phyloP scores from a whole-genome alignment of 2,888 invertebrate genomes.

The Aleiodes leptofemur region DNA sequence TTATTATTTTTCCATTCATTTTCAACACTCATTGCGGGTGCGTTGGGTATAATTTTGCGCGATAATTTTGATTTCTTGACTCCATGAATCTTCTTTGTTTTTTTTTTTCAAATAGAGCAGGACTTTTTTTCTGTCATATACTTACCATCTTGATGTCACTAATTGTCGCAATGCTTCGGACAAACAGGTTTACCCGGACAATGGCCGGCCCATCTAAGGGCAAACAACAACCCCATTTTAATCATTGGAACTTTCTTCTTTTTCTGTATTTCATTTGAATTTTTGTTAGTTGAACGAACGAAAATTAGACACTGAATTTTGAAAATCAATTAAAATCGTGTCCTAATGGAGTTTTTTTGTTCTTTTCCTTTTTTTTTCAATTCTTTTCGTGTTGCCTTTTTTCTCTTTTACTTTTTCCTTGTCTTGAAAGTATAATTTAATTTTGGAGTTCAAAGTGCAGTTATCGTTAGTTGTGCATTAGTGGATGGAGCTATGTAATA shows the following conservation, averaged over 20 bases:
- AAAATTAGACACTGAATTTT: neutral
- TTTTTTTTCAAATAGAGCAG: constrained; percentile 47
- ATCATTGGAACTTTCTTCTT: constrained; percentile 57
- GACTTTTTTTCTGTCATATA: constrained; percentile 71
- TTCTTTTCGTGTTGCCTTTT: neutral
- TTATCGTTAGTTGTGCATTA: too few species aligned
- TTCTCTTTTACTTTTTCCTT: too few species aligned
- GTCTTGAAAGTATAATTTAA: too few species aligned
- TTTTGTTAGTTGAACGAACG: constrained; percentile 25
- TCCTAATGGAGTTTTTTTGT: neutral
- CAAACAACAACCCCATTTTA: constrained; percentile 73
- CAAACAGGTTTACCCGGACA: constrained; percentile 98
- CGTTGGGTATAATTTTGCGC: constrained; percentile 17
- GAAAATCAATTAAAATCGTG: neutral
- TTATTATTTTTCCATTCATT: neutral
- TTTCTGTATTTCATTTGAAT: constrained; percentile 24
- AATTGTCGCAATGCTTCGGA: constrained; percentile 98
- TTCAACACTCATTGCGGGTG: constrained; percentile 28
- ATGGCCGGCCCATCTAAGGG: constrained; percentile 94
- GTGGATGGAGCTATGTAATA: too few species aligned
- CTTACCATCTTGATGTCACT: constrained; percentile 99
- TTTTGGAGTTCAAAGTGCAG: too few species aligned
- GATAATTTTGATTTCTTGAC: neutral
- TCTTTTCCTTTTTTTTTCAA: neutral
- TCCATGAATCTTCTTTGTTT: neutral